A percentile compares a stretch with the other conserved stretches of the same genome.
Conservation (phyloP, 2,888 invertebrate genomes). For the Lacanobia wlatinum region DNA sequence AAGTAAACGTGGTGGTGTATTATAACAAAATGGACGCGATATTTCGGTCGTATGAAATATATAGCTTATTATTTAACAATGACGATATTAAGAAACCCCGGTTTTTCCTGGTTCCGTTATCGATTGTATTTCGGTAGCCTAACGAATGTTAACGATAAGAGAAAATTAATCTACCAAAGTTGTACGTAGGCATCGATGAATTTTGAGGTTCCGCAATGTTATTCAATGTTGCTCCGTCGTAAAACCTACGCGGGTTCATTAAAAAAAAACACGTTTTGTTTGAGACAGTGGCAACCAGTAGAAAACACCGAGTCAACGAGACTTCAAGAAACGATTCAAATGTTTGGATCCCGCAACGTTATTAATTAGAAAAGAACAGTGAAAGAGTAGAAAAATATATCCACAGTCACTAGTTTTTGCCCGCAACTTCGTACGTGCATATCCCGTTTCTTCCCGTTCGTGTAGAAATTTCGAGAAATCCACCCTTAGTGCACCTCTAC, state of each 20-base stretch:
- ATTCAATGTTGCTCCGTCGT: neutral
- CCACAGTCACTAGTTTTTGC: too few species aligned
- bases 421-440: too few species aligned
- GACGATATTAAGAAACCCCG: neutral
- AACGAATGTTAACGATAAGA: neutral
- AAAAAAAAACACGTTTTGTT: neutral
- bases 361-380: too few species aligned
- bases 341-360: too few species aligned
- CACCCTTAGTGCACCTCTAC: too few species aligned
- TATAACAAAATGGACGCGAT: neutral
- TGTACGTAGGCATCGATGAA: neutral
- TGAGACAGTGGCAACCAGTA: too few species aligned
- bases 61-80: neutral
- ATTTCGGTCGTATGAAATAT: neutral
- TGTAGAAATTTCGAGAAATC: too few species aligned
- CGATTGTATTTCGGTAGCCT: neutral
- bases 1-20: neutral
- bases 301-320: too few species aligned
- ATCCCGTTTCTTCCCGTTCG: too few species aligned
- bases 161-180: neutral
- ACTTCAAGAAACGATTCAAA: too few species aligned
- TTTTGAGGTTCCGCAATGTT: neutral
- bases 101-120: conserved; percentile 2
- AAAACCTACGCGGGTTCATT: neutral
- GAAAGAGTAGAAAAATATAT: too few species aligned